Conservation (phyloP, 2,797 vertebrate genomes). For the Falco novaeseelandiae region DNA sequence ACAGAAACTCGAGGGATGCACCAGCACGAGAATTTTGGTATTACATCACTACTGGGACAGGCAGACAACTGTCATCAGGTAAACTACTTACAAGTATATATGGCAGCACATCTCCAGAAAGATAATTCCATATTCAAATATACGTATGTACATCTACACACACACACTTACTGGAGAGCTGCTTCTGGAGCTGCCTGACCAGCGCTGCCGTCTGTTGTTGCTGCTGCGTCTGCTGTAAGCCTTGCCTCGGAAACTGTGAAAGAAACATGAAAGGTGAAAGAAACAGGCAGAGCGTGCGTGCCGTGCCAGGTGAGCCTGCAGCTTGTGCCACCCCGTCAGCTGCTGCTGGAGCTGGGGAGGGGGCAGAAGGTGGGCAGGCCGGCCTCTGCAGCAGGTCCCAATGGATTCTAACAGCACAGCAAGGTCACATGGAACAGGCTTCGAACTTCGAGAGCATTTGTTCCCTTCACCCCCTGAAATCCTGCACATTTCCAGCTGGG, state of each 20-base stretch:
- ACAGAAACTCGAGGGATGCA: rapidly evolving
- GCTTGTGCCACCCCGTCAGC: rapidly evolving
- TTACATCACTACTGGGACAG: neutral
- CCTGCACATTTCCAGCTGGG: constrained; percentile 73
- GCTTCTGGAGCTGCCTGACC: constrained; percentile 81
- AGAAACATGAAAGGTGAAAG: neutral
- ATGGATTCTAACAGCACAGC: neutral
- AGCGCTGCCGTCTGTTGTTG: constrained; percentile 78
- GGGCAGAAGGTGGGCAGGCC: neutral
- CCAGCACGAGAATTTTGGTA: neutral
- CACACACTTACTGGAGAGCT: constrained; percentile 78
- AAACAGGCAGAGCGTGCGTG: rapidly evolving
- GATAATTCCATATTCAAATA: neutral
- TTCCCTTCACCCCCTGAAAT: neutral
- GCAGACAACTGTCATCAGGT: neutral
- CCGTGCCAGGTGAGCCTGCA: rapidly evolving
- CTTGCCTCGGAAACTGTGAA: constrained; percentile 76
- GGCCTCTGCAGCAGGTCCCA: neutral
- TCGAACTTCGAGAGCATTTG: neutral
- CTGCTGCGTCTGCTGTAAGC: constrained; percentile 80
- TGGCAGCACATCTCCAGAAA: neutral
- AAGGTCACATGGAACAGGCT: rapidly evolving
- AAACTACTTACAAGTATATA: rapidly evolving
- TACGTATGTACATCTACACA: rapidly evolving
- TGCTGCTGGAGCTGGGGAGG: neutral